phyloP scores from a whole-genome alignment of 2,113 vertebrate species.

The Nothocercus nigrocapillus region DNA sequence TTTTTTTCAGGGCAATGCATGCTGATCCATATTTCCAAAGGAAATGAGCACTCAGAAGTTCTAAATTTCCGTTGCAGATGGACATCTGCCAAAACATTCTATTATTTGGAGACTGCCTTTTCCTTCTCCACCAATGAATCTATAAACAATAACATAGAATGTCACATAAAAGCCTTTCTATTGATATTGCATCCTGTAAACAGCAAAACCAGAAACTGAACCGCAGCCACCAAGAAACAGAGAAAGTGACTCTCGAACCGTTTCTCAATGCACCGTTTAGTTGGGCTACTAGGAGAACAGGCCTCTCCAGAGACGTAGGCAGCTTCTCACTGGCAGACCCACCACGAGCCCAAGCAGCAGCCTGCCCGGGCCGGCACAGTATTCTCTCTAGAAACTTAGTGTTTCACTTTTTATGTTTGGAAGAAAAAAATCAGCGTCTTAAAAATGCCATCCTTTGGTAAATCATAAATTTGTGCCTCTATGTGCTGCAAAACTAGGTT shows the following conservation, averaged over 20 bases:
- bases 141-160: conserved; percentile 50
- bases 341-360: background rate
- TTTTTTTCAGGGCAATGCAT: background rate
- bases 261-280: background rate
- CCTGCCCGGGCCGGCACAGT: background rate
- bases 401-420: background rate
- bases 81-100: conserved; percentile 5
- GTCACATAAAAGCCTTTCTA: conserved; percentile 48
- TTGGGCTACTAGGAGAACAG: background rate
- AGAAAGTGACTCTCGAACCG: background rate
- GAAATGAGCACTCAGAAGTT: conserved; percentile 21
- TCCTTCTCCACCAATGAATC: conserved; percentile 53
- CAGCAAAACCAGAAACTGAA: conserved; percentile 24
- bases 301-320: background rate
- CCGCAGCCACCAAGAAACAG: background rate
- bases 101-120: conserved; percentile 48
- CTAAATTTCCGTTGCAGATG: conserved; percentile 19
- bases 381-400: background rate
- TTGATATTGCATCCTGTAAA: conserved; percentile 23
- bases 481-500: background rate
- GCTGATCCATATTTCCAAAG: conserved; percentile 49
- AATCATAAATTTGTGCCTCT: background rate
- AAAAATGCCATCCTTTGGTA: background rate
- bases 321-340: background rate
- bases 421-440: background rate